A percentile compares a stretch with the other conserved stretches of the same genome.
phyloP scores from a whole-genome alignment of 1,140 invertebrate species.

The Papilio xuthus region DNA sequence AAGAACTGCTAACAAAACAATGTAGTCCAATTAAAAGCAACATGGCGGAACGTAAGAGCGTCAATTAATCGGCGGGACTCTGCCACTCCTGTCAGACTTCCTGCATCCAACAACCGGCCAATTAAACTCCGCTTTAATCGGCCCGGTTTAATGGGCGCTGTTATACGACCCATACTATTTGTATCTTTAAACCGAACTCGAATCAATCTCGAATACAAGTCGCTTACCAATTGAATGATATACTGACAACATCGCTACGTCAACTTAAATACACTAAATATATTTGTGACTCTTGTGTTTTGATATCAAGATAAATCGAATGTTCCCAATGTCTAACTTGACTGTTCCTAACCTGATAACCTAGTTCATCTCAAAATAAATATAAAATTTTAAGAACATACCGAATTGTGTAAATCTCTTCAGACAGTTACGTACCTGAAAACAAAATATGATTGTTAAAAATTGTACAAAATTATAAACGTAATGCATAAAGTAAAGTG shows the following conservation, averaged over 20 bases:
- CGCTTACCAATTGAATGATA: background rate
- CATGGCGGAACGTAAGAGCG: conserved; percentile 23
- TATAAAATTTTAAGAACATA: background rate
- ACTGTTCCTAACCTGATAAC: no score
- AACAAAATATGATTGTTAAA: background rate
- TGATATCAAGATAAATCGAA: no score
- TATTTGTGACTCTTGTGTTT: no score
- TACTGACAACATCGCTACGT: background rate
- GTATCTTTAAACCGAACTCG: background rate
- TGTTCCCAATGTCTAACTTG: no score
- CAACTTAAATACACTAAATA: no score
- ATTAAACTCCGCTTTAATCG: conserved; percentile 27
- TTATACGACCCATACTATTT: conserved; percentile 13
- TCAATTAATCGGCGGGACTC: conserved; percentile 32
- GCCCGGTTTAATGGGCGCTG: conserved; percentile 14
- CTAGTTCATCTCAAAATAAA: background rate
- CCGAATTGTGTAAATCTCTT: background rate
- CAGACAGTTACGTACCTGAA: background rate
- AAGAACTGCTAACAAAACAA: conserved; percentile 26
- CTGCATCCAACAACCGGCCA: conserved; percentile 29
- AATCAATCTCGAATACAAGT: conserved; percentile 2
- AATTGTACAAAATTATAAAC: background rate
- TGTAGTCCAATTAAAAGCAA: conserved; percentile 30
- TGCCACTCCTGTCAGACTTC: conserved; percentile 27
- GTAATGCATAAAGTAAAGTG: background rate